These are phyloP conservation scores for Dissostichus mawsoni DNA, from an alignment of 2,113 vertebrate genomes.

Conservation along the genomic window DNA sequence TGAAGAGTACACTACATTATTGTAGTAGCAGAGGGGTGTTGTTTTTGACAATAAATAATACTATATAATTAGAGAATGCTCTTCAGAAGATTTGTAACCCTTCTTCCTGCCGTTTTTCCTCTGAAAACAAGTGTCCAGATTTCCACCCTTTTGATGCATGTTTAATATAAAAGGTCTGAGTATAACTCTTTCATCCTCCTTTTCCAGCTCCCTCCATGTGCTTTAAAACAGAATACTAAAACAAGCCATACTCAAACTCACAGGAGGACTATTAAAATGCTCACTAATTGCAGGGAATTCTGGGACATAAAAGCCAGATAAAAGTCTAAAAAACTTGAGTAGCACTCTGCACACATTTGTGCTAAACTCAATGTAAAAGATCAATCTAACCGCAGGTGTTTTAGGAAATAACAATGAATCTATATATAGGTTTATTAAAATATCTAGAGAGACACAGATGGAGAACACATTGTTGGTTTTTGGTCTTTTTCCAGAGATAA, in stretches of 20 bases:
- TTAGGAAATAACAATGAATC: not conserved
- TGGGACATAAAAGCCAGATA: not conserved
- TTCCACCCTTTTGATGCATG: not conserved
- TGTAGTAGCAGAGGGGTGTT: too few species aligned
- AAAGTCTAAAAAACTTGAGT: not conserved
- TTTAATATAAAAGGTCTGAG: not conserved
- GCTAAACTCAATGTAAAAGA: not conserved
- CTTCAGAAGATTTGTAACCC: too few species aligned
- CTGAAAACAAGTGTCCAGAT: not conserved
- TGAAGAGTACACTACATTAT: too few species aligned
- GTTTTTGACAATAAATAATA: too few species aligned
- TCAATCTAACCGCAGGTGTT: not conserved
- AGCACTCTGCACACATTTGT: not conserved
- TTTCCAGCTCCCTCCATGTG: not conserved
- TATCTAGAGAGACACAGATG: too few species aligned
- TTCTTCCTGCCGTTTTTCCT: too few species aligned
- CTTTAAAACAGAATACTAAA: conserved; percentile 12
- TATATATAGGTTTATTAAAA: too few species aligned
- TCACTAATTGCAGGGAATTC: not conserved
- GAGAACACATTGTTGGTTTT: too few species aligned
- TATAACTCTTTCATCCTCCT: not conserved
- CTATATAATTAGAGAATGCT: too few species aligned
- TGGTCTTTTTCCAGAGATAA: too few species aligned
- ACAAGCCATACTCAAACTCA: not conserved
- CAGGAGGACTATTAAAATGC: not conserved